Percentiles rank a stretch among this genome's conserved stretches.
phyloP scores from a whole-genome alignment of 2,888 invertebrate genomes.

The Drosophila diplacantha region DNA sequence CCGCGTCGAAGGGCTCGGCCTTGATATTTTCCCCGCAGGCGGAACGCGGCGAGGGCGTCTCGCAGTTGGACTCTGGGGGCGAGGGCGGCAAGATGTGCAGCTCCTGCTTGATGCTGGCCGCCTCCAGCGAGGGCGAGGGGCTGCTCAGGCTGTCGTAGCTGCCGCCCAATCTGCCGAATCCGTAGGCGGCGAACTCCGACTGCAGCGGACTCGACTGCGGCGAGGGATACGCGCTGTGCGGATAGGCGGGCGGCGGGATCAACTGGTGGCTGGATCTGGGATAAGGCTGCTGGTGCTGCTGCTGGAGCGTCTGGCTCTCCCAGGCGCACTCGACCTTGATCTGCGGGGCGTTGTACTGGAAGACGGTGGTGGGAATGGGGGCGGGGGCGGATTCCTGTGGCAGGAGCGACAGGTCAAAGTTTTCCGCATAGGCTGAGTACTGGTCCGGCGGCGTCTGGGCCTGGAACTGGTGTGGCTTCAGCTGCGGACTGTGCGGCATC shows the following conservation, averaged over 20 bases:
- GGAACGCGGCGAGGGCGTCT: constrained; percentile 79
- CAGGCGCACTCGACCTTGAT: constrained; percentile 77
- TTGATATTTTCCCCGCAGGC: constrained; percentile 73
- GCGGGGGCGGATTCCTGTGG: constrained; percentile 79
- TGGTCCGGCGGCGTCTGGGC: constrained; percentile 62
- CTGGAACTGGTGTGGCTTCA: constrained; percentile 57
- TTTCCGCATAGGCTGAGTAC: constrained; percentile 79
- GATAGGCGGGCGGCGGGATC: constrained; percentile 72
- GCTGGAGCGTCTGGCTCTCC: constrained; percentile 60
- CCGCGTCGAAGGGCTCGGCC: constrained; percentile 76
- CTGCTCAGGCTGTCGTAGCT: constrained; percentile 71
- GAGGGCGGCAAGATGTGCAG: constrained; percentile 80
- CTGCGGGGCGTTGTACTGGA: constrained; percentile 73
- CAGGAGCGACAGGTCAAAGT: constrained; percentile 86
- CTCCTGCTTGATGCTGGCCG: constrained; percentile 78
- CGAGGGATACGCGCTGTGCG: constrained; percentile 72
- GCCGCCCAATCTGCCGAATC: constrained; percentile 51
- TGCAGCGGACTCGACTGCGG: constrained; percentile 76
- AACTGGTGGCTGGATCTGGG: constrained; percentile 52
- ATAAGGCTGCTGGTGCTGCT: constrained; percentile 52
- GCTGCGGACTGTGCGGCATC: constrained; percentile 65
- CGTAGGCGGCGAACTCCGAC: constrained; percentile 67
- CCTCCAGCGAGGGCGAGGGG: constrained; percentile 76
- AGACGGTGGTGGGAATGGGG: constrained; percentile 67
- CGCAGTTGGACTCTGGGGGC: constrained; percentile 81